A percentile compares a stretch with the other conserved stretches of the same genome.
phyloP scores from a whole-genome alignment of 2,888 invertebrate species.

The Oxycera nigricornis region DNA sequence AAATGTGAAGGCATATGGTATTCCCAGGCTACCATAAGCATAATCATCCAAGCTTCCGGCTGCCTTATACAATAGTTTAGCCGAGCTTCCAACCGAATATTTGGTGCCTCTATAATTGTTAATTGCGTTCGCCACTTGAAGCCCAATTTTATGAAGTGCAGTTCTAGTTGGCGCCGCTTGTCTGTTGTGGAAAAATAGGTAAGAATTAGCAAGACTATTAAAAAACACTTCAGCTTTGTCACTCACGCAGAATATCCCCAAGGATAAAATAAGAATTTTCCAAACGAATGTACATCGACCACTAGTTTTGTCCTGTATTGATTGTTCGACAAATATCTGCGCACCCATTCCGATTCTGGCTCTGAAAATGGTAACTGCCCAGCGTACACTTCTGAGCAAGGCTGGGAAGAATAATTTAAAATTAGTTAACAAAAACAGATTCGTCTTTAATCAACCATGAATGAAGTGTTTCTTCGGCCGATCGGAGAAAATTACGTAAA shows the following conservation, averaged over 20 bases:
- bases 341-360: conserved; percentile 58
- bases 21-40: conserved; percentile 66
- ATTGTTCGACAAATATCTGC: conserved; percentile 58
- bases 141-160: conserved; percentile 57
- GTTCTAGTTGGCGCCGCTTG: conserved; percentile 57
- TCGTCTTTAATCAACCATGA: too few species aligned
- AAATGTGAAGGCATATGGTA: conserved; percentile 69
- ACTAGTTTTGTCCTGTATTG: conserved; percentile 59
- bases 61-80: conserved; percentile 66
- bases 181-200: too few species aligned
- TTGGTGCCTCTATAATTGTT: conserved; percentile 58
- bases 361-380: conserved; percentile 58
- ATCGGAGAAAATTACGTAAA: too few species aligned
- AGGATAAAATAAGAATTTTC: conserved; percentile 61
- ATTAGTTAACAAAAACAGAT: conserved; percentile 18
- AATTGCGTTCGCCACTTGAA: conserved; percentile 59
- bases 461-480: too few species aligned
- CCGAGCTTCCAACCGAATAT: conserved; percentile 66
- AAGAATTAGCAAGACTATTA: too few species aligned
- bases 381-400: conserved; percentile 60
- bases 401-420: conserved; percentile 50
- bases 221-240: background rate
- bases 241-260: conserved; percentile 59
- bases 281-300: conserved; percentile 61
- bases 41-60: conserved; percentile 73